A percentile compares a stretch with the other conserved stretches of the same genome.
Evolutionary conservation across 2,888 invertebrate genomes (phyloP).

Genomic region (Agrochola lota): DNA sequence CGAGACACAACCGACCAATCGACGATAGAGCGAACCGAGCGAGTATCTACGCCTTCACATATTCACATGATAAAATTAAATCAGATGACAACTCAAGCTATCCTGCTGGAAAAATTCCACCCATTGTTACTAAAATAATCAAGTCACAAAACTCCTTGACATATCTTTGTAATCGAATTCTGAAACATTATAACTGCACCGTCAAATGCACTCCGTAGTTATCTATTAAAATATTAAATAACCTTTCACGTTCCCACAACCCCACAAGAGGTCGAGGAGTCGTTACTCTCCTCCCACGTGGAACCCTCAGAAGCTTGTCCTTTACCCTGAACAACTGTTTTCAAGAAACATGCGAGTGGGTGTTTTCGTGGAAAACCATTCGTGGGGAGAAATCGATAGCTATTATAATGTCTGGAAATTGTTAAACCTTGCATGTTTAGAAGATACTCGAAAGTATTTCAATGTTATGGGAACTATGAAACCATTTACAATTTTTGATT

Average conservation of each 20-base stretch:
- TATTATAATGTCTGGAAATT: slow-evolving; percentile 4
- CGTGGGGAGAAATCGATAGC: slow-evolving; percentile 30
- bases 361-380: slow-evolving; percentile 28
- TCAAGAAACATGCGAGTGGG: slow-evolving; percentile 31
- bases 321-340: slow-evolving; percentile 28
- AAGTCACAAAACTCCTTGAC: not conserved
- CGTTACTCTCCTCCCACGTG: slow-evolving; percentile 21
- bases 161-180: not conserved
- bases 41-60: not conserved
- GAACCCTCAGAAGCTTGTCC: slow-evolving; percentile 22
- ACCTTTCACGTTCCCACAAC: not conserved
- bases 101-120: no score
- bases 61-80: not conserved
- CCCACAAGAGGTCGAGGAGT: slow-evolving; percentile 20
- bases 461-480: not conserved
- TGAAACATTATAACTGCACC: not conserved
- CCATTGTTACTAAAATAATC: no score
- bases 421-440: not conserved
- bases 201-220: not conserved
- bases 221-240: not conserved
- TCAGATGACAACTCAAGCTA: not conserved
- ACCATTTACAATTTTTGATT: not conserved
- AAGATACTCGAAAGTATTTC: not conserved
- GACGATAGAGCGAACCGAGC: no score
- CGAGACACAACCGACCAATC: no score